Evolutionary conservation across 2,797 vertebrate species (phyloP).

Genomic region (Sciurus carolinensis): DNA sequence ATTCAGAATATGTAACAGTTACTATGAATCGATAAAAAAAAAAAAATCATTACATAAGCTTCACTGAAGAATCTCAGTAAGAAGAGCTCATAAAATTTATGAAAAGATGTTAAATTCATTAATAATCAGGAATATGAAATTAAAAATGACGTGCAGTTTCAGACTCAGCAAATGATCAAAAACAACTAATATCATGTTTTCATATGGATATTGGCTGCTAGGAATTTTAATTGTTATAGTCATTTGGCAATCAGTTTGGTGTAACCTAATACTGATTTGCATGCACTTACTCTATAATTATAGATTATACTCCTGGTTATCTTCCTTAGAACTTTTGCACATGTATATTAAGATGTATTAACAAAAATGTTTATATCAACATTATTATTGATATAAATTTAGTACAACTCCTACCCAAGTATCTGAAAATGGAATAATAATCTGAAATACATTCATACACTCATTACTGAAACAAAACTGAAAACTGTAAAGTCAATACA

Average conservation of each 20-base stretch:
- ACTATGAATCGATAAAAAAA: not conserved
- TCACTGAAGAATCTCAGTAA: not conserved
- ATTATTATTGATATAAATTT: not conserved
- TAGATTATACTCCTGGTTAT: not conserved
- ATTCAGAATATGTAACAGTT: not conserved
- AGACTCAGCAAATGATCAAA: not conserved
- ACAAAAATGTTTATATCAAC: not conserved
- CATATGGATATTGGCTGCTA: not conserved
- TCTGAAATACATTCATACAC: not conserved
- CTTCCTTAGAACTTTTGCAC: not conserved
- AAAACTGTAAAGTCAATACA: not conserved
- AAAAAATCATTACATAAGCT: not conserved
- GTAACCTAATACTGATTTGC: not conserved
- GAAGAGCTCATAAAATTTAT: not conserved
- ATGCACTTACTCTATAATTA: not conserved
- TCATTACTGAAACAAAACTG: not conserved
- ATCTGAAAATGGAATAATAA: not conserved
- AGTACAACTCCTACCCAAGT: fast-evolving
- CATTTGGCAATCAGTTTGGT: not conserved
- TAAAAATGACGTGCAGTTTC: not conserved
- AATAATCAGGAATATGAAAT: not conserved
- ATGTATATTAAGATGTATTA: not conserved
- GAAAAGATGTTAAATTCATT: not conserved
- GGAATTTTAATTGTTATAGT: not conserved
- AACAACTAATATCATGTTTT: not conserved